phyloP scores from a whole-genome alignment of 2,888 invertebrate species.

The Aproaerema taeniolella region DNA sequence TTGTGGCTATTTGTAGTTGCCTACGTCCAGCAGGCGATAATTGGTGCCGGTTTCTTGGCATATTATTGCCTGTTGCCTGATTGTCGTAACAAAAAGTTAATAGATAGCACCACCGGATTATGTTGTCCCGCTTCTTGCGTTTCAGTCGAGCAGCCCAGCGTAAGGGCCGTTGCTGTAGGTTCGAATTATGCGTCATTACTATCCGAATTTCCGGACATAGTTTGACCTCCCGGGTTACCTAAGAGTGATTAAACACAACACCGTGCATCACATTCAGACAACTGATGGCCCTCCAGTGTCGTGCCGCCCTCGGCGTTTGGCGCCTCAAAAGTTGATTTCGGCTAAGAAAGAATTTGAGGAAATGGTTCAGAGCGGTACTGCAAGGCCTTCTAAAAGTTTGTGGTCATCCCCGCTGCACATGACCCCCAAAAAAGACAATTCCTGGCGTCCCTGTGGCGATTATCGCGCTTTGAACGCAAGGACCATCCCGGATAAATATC shows the following conservation, averaged over 20 bases:
- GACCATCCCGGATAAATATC: slow-evolving; percentile 29
- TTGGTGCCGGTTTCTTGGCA: too few relatives aligned
- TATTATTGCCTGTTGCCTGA: slow-evolving; percentile 18
- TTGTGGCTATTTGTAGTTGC: slow-evolving; percentile 16
- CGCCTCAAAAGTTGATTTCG: too few relatives aligned
- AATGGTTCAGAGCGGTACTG: slow-evolving; percentile 23
- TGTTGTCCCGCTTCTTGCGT: slow-evolving; percentile 3
- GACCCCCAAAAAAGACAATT: slow-evolving; percentile 25
- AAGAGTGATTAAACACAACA: slow-evolving; percentile 14
- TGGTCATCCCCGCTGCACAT: slow-evolving; percentile 34
- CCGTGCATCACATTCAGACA: slow-evolving; percentile 19
- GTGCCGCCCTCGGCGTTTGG: slow-evolving; percentile 23
- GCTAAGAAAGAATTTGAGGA: slow-evolving; percentile 23
- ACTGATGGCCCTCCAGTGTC: slow-evolving; percentile 20
- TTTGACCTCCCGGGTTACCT: slow-evolving; percentile 4
- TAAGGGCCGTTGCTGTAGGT: background rate
- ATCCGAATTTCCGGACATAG: slow-evolving; percentile 9
- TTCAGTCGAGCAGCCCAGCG: slow-evolving; percentile 5
- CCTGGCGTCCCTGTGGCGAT: slow-evolving; percentile 32
- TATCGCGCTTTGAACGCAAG: slow-evolving; percentile 26
- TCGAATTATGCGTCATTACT: slow-evolving; percentile 4
- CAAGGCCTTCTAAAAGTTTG: slow-evolving; percentile 23
- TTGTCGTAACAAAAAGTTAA: slow-evolving; percentile 6
- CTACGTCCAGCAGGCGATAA: slow-evolving; percentile 18
- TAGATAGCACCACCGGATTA: slow-evolving; percentile 14